Evolutionary conservation across 2,797 vertebrate species (phyloP).

Genomic region (Mus minutoides): DNA sequence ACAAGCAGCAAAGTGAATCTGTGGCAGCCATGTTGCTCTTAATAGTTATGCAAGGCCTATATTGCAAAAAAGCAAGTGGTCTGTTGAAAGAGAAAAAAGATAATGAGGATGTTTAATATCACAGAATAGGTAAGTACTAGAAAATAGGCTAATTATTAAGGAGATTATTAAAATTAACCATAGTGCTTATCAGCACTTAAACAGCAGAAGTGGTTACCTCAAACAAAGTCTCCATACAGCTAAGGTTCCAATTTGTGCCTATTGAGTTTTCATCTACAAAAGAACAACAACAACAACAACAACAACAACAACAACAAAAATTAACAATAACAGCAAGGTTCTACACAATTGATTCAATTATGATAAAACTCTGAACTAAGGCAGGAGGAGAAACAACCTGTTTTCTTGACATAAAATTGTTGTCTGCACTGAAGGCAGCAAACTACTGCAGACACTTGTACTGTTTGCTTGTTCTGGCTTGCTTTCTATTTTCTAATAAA

Average conservation of each 20-base stretch:
- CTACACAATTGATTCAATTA: background rate
- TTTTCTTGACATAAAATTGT: background rate
- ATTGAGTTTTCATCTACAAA: background rate
- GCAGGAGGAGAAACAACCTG: background rate
- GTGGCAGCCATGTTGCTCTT: background rate
- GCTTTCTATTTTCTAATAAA: background rate
- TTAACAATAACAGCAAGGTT: background rate
- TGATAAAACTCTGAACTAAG: background rate
- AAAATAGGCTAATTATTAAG: background rate
- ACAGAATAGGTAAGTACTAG: background rate
- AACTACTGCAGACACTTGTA: background rate
- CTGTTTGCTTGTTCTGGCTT: background rate
- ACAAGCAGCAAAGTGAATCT: background rate
- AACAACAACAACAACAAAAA: background rate
- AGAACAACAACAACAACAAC: too few species aligned
- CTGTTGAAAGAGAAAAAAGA: background rate
- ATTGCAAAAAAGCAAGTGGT: background rate
- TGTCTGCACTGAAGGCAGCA: background rate
- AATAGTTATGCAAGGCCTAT: background rate
- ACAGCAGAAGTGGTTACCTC: background rate
- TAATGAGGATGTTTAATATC: background rate
- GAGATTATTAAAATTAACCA: background rate
- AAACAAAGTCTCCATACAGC: background rate
- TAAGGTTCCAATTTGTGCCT: background rate
- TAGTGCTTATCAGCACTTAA: background rate